Evolutionary conservation across 2,797 vertebrate species (phyloP).

Genomic region (Aselliscus stoliczkanus): DNA sequence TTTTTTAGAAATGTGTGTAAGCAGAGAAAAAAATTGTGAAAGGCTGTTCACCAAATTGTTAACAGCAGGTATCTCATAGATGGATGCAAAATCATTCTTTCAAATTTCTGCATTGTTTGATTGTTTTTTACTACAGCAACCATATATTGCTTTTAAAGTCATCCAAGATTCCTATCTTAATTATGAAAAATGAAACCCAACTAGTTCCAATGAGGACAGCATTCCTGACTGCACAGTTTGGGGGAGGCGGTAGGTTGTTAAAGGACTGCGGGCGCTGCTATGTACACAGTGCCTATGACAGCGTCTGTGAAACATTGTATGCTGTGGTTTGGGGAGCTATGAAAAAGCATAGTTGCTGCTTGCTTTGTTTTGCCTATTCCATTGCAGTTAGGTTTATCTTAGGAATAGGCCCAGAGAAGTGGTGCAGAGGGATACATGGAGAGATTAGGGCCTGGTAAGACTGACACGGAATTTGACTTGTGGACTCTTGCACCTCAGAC

Average conservation of each 20-base stretch:
- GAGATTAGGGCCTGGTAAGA: background rate
- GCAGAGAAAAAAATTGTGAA: background rate
- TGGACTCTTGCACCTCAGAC: background rate
- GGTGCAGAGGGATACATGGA: background rate
- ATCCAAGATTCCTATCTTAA: background rate
- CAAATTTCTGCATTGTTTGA: background rate
- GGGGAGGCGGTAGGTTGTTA: background rate
- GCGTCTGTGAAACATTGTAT: background rate
- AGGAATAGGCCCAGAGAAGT: background rate
- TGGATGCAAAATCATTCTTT: background rate
- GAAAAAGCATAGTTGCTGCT: background rate
- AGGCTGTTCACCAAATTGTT: background rate
- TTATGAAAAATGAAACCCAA: background rate
- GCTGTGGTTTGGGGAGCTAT: background rate
- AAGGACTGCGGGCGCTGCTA: background rate
- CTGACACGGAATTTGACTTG: background rate
- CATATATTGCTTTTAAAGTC: background rate
- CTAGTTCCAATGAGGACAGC: background rate
- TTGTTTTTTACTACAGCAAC: background rate
- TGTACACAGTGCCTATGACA: rapidly evolving
- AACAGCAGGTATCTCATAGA: background rate
- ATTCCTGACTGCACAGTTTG: background rate
- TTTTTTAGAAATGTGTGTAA: background rate
- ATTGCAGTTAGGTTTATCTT: background rate
- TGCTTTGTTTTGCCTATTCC: background rate